Evolutionary conservation across 37 sponge, comb jelly and placozoan species (phyloP).

Genomic region (Beroe ovata): DNA sequence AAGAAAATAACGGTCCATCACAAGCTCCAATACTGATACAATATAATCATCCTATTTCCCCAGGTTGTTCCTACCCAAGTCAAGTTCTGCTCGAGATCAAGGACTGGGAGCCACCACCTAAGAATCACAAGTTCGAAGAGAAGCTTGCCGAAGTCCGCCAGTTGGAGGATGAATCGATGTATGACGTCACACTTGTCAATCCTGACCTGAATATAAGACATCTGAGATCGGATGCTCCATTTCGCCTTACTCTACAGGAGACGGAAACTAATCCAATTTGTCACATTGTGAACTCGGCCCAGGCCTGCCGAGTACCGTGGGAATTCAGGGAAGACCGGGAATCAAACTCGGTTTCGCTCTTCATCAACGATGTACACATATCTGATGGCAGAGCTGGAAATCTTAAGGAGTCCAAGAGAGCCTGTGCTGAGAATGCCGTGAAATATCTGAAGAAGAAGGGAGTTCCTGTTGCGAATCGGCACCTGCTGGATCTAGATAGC

Average conservation of each 20-base stretch:
- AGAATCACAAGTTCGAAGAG: neutral
- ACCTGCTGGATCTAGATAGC: neutral
- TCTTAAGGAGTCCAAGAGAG: slow-evolving; percentile 22
- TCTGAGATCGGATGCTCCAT: neutral
- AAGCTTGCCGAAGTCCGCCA: slow-evolving; percentile 25
- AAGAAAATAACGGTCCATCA: too few relatives aligned
- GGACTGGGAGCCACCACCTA: slow-evolving; percentile 54
- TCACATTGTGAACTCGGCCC: neutral
- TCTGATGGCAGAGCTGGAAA: neutral
- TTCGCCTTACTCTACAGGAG: neutral
- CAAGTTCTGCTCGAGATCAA: neutral
- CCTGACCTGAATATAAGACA: neutral
- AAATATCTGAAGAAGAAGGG: slow-evolving; percentile 37
- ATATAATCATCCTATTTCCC: too few relatives aligned
- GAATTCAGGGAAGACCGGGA: neutral
- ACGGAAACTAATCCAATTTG: neutral
- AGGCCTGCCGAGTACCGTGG: neutral
- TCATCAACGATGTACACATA: slow-evolving; percentile 38
- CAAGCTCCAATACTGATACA: too few relatives aligned
- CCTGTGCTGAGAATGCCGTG: slow-evolving; percentile 10
- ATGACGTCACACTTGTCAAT: slow-evolving; percentile 15
- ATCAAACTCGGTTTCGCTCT: neutral
- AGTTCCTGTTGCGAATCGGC: neutral
- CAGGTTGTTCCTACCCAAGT: slow-evolving; percentile 20
- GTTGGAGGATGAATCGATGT: slow-evolving; percentile 11